Evolutionary conservation across 2,888 invertebrate species (phyloP), one percentile per base, ranked within the genome.

Genomic region (Drosophila ustulata): DNA sequence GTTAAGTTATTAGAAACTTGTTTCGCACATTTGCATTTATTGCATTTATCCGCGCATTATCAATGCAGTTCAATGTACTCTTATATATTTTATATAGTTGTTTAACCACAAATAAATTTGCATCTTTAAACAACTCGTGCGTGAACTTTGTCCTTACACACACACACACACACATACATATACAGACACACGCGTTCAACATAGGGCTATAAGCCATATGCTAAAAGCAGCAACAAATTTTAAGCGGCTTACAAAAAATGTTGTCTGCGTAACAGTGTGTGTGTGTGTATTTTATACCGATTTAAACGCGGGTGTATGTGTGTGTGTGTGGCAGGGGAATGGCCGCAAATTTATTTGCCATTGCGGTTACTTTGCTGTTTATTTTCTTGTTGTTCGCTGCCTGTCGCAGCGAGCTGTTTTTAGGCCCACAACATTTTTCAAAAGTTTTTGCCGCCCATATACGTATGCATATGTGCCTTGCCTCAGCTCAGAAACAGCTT

Each of bases 341-440:
- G 67, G 68, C 89, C 89, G 52, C 84, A 85, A 85, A 88, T 85
- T 80, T 85, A 85, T 85, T 83, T 88, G 89, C 81, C 78, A 79
- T 71, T 88, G 84, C 71, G 84, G 84, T 85, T 83, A 85, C 82
- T 75, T 88, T 74, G 67, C 68, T 58, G 65, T 62, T 63, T 47
- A 45, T 53, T 53, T 51, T 59, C 25, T 45, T 52, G 51, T 58
- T 66, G 30, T 51, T 57, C 61, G 53, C 25, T 51, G 58, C 23
- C 28, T 66, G 65, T 68, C 53, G 50, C 43, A 43, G 41, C n/a
- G 50, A 39, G 51, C 61, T 53, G 49, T 65, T 72, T 66, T 71
- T 78, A 58, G 71, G 62, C 57, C 26, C 53, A 50, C 62, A 74
- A 66, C 70, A 75, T 86, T 83, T 80, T 86, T 83, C 75, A 73